Evolutionary conservation across 1,140 invertebrate genomes (phyloP).

Genomic region (Anastrepha ludens): DNA sequence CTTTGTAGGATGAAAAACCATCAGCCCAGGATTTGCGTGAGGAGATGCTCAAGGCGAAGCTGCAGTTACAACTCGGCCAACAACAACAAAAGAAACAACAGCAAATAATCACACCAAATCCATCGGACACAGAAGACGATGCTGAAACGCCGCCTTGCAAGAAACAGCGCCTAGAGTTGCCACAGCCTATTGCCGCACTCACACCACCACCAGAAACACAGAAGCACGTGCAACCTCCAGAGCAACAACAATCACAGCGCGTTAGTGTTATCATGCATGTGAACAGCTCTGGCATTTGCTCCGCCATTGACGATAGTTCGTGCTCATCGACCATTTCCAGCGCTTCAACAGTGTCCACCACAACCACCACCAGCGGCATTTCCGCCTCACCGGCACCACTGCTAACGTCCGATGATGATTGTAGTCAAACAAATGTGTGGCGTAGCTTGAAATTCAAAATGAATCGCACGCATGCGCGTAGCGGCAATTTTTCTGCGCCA

Average conservation of each 20-base stretch:
- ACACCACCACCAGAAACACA: constrained; percentile 70
- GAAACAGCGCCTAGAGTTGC: constrained; percentile 65
- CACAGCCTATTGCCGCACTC: constrained; percentile 63
- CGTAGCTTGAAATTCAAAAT: constrained; percentile 87
- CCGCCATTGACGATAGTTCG: constrained; percentile 61
- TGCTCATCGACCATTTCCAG: constrained; percentile 61
- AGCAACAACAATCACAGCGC: constrained; percentile 66
- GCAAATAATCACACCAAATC: constrained; percentile 74
- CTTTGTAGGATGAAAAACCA: constrained; percentile 62
- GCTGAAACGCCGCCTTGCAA: constrained; percentile 73
- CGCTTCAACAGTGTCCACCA: constrained; percentile 56
- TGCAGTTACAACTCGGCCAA: constrained; percentile 66
- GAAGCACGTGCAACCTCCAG: constrained; percentile 55
- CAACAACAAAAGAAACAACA: constrained; percentile 58
- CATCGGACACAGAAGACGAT: constrained; percentile 77
- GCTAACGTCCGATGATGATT: constrained; percentile 63
- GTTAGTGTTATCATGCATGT: constrained; percentile 88
- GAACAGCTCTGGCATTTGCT: constrained; percentile 80
- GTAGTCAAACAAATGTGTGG: constrained; percentile 79
- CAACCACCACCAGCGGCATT: constrained; percentile 54
- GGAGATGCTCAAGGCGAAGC: constrained; percentile 66
- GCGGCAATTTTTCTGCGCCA: constrained; percentile 59
- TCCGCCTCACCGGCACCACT: background rate
- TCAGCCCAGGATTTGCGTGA: constrained; percentile 5
- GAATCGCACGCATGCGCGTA: constrained; percentile 74